A percentile compares a stretch with the other conserved stretches of the same genome.
phyloP scores from a whole-genome alignment of 2,797 vertebrate species.

The Lithobates pipiens region DNA sequence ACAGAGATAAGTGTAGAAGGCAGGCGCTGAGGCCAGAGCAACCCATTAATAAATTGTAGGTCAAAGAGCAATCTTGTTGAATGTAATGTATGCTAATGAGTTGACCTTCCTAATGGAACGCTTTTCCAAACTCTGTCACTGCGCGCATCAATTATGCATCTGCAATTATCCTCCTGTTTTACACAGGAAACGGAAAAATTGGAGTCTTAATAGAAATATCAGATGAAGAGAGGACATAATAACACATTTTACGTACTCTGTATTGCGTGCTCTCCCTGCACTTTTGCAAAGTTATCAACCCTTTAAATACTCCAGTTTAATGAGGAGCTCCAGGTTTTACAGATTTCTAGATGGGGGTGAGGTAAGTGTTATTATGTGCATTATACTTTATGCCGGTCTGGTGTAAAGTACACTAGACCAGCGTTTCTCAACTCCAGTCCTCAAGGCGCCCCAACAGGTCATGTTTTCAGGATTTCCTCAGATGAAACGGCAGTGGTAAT shows the following conservation, averaged over 20 bases:
- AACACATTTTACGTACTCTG: slow-evolving; percentile 28
- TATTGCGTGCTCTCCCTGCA: neutral
- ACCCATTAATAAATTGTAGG: slow-evolving; percentile 76
- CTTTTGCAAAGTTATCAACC: slow-evolving; percentile 2
- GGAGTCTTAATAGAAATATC: slow-evolving; percentile 74
- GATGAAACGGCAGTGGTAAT: too few relatives aligned
- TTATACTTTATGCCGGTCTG: neutral
- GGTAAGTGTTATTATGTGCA: neutral
- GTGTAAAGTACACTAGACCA: neutral
- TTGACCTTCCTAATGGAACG: slow-evolving; percentile 75
- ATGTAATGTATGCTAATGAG: slow-evolving; percentile 76
- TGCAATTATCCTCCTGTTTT: slow-evolving; percentile 74
- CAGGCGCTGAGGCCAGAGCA: slow-evolving; percentile 71
- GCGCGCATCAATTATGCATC: slow-evolving; percentile 72
- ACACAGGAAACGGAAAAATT: slow-evolving; percentile 72
- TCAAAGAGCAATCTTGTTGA: slow-evolving; percentile 76
- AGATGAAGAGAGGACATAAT: slow-evolving; percentile 56
- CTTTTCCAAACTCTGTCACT: slow-evolving; percentile 74
- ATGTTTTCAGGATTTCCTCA: too few relatives aligned
- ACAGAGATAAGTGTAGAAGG: slow-evolving; percentile 69
- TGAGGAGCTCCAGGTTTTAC: neutral
- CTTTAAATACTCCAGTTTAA: neutral
- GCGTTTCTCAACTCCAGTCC: too few relatives aligned
- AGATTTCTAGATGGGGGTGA: neutral
- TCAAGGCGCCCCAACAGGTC: too few relatives aligned